Conservation (phyloP, 1,140 invertebrate species). For the Lithobius niger region DNA sequence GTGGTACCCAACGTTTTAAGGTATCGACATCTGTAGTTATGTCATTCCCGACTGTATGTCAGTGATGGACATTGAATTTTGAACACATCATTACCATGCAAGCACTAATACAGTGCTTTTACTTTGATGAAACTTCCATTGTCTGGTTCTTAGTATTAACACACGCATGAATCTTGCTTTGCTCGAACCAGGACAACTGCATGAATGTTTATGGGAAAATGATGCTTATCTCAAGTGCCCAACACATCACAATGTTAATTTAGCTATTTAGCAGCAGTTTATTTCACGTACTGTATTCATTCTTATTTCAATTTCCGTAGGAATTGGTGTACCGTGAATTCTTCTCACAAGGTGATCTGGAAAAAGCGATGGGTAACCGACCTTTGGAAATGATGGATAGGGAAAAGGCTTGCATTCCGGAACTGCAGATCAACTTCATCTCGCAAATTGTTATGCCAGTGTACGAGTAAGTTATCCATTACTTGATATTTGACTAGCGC, state of each 20-base stretch:
- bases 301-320: slow-evolving; percentile 32
- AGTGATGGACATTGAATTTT: too few species aligned
- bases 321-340: slow-evolving; percentile 69
- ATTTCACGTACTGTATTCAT: background rate
- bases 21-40: too few species aligned
- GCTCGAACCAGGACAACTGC: too few species aligned
- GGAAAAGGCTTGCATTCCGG: slow-evolving; percentile 64
- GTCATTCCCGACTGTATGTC: too few species aligned
- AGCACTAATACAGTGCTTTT: too few species aligned
- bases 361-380: slow-evolving; percentile 60
- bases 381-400: slow-evolving; percentile 69
- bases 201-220: too few species aligned
- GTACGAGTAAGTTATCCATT: slow-evolving; percentile 41
- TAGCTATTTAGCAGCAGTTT: background rate
- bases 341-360: slow-evolving; percentile 73
- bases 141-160: too few species aligned
- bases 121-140: too few species aligned
- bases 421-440: slow-evolving; percentile 67
- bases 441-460: slow-evolving; percentile 44
- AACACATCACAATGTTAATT: background rate
- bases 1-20: too few species aligned
- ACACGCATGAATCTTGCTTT: too few species aligned
- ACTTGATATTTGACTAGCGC: too few species aligned
- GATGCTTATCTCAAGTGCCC: background rate
- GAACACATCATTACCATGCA: too few species aligned